Conservation (phyloP, 2,888 invertebrate genomes). For the Pherbina coryleti region DNA sequence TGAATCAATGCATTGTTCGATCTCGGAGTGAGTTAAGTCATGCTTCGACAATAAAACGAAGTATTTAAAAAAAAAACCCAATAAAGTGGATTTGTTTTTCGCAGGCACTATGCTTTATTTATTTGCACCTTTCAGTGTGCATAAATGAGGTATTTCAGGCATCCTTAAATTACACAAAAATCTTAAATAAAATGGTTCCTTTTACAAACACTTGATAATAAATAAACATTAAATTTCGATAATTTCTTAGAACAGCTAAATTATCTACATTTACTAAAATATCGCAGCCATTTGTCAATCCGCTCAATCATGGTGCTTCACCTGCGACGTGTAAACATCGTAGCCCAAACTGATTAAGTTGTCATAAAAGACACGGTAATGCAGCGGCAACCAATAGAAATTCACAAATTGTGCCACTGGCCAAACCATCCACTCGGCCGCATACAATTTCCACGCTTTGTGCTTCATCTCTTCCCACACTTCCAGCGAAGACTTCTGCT, state of each 20-base stretch:
- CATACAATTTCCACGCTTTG: slow-evolving; percentile 84
- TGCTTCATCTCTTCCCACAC: slow-evolving; percentile 77
- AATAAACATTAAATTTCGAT: neutral
- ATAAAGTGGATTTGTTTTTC: neutral
- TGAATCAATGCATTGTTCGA: neutral
- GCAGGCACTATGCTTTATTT: neutral
- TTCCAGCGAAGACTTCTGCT: slow-evolving; percentile 74
- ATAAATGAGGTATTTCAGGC: no score
- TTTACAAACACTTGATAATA: no score
- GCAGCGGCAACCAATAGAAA: slow-evolving; percentile 87
- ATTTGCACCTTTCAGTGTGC: no score
- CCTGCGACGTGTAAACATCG: slow-evolving; percentile 86
- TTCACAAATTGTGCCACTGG: slow-evolving; percentile 94
- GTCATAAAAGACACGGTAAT: slow-evolving; percentile 88
- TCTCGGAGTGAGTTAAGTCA: slow-evolving; percentile 25
- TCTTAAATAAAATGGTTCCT: no score
- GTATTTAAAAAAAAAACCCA: neutral
- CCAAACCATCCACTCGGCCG: slow-evolving; percentile 93
- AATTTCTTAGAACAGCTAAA: neutral
- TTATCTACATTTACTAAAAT: neutral
- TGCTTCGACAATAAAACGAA: neutral
- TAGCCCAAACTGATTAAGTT: slow-evolving; percentile 87
- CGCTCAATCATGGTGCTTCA: slow-evolving; percentile 73
- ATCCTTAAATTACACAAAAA: no score
- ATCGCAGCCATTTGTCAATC: no score